Base-by-base conservation (phyloP, 2,888 invertebrate genomes). In the Noctua pronuba region DNA sequence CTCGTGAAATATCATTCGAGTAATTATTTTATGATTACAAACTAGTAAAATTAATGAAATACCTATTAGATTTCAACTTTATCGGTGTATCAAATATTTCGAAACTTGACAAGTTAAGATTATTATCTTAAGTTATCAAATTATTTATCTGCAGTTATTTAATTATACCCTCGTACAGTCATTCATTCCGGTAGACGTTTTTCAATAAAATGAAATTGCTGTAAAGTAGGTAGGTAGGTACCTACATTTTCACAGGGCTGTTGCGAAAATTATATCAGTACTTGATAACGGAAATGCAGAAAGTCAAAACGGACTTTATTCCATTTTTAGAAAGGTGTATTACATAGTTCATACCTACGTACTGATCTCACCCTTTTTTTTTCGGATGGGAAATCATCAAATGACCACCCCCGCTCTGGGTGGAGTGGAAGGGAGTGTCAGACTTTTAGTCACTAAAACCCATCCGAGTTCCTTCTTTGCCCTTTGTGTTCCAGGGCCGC, bases 11-110 rank as follows among this genome's bases (percentile, higher is more conserved):
- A 60, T 18, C 7, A 60, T 1, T 31, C 18, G 16, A 60, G 60
- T 60, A 60, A 76, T 71, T 35, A 71, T 46, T 41, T 60, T 31
- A 31, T 49, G n/a, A 76, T 68, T 16, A 41, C 38, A n/a, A 41
- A 41, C 21, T 38, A n/a, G 38, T 55, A 41, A 67, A 6, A 77
- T 67, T 31, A 28, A 76, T 62, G 41, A 13, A 76, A n/a, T 67
- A 31, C 5, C 31, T 21, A 31, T 49, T 11, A n/a, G 10, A 46
- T 58, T 60, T 21, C 31, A 21, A 41, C 13, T 58, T 58, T 21
- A 31, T 67, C 60, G 6, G 49, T 62, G 11, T 41, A 76, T 35
- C 62, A 21, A 24, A 62, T 62, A 35, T 76, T 69, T 76, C 41
- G 31, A 28, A 69, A 77, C 62, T 41, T 62, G 41, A 31, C 31